Base-by-base conservation (phyloP, 2,888 invertebrate species). In the Hirtodrosophila trivittata region DNA sequence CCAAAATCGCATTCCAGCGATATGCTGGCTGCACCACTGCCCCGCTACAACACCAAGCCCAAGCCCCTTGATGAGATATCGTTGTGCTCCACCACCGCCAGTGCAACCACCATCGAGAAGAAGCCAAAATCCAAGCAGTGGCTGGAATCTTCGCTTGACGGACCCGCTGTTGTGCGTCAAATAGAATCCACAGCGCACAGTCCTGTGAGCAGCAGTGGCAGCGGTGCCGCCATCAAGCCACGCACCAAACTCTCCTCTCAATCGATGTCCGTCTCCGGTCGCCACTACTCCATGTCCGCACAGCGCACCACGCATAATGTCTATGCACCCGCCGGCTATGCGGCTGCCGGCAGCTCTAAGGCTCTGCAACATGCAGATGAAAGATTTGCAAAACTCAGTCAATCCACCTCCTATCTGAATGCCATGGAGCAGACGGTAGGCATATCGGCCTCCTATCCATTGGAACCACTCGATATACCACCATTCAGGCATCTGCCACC, bases 131-230 rank as follows among this genome's bases (percentile, higher is more conserved):
- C 90, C 7, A 91, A 91, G 63, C 89, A 89, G 58, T 91, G 91
- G 91, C 59, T 90, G 50, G 91, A 91, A 47, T 91, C 91, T 0
- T 90, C 91, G 1, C 64, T 91, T 3, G 91, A 91, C 64, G 89
- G 90, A 0, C 91, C 91, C 0, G 67, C 77, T 1, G 77, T 87
- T 4, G 85, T 88, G 25, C 78, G 87, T 3, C 76, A 88, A 71
- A 66, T 80, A 41, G 62, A 87, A 0, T 64, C 80, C 13, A 37
- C 57, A 7, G 64, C 71, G 0, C 67, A 69, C 37, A 76, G 72
- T 60, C 71, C 72, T 8, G 58, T 65, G 14, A 57, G 70, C 26
- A 64, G 66, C 3, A 77, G 47, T 39, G 64, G 66, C 32, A 70
- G 66, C 33, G 58, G 21, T n/a, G 51, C 21, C 1, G 54, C 37